Evolutionary conservation across 2,113 vertebrate genomes (phyloP), one percentile per base, ranked within the genome.

Genomic region (Trematomus loennbergii): DNA sequence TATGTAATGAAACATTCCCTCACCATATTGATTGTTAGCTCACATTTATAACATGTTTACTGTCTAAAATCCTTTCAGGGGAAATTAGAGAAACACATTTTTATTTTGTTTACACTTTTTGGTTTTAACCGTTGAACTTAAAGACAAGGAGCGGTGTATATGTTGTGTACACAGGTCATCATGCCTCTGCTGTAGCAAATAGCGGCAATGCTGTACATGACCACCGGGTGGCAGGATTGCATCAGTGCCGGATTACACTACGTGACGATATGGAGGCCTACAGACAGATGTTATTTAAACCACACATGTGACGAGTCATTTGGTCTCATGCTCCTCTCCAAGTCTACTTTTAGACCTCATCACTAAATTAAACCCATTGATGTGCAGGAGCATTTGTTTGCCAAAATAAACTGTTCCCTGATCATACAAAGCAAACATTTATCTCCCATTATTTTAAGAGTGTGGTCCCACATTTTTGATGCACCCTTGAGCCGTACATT

Each of bases 141-240:
- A 36, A 40, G 8, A 6, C 7, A 40, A 40, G 36, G 7, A 40
- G 7, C 36, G 36, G 36, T 7, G 8, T 40, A 40, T 40, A 40
- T 8, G 7, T 40, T 40, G 8, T 18, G 15, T 2, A 2, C 7
- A 13, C 33, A 49, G 22, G 25, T 64, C 29, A 36, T n/a, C 29
- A 36, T n/a, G 17, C 1, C 3, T 61, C 33, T 11, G 9, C 9
- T 29, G 57, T 12, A 16, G n/a, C 11, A 50, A 33, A 65, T 59
- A 36, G 11, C 55, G 0, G 11, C 4, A 6, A 49, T 45, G 2
- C 4, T 45, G 50, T 10, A 57, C 3, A 50, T 68, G 50, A 66
- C 77, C 85, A 86, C 78, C 66, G 5, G 60, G 54, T 86, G 88
- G 68, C 81, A 90, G 86, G 8, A 50, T 45, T 5, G 17, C 25